Conservation (phyloP, 1,140 invertebrate species). For the Sinella curviseta region DNA sequence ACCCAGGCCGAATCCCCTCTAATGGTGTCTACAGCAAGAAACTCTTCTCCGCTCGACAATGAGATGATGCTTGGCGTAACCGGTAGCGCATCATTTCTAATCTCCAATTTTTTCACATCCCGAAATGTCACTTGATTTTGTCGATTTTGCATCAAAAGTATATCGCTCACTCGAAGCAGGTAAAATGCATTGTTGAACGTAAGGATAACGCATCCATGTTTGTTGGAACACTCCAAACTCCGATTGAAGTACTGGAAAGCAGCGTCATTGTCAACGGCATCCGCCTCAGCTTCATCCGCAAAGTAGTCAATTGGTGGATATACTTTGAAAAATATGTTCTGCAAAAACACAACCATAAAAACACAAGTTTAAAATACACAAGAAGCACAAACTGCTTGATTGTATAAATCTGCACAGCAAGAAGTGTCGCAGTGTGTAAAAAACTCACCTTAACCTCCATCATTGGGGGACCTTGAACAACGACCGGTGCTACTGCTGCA, state of each 20-base stretch:
- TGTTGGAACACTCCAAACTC: background rate
- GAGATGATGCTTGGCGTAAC: background rate
- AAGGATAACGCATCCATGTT: background rate
- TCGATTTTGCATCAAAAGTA: background rate
- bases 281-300: background rate
- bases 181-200: background rate
- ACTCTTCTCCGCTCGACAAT: constrained; percentile 33
- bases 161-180: background rate
- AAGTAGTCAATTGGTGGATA: background rate
- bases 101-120: background rate
- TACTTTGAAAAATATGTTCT: constrained; percentile 20
- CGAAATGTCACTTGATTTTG: background rate
- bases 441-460: constrained; percentile 1
- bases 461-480: background rate
- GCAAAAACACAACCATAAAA: background rate
- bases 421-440: background rate
- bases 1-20: constrained; percentile 25
- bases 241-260: background rate
- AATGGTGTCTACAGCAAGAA: constrained; percentile 28
- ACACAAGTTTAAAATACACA: background rate
- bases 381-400: no score
- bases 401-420: background rate
- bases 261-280: background rate
- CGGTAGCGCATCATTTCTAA: constrained; percentile 15
- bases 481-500: background rate